A percentile compares a stretch with the other conserved stretches of the same genome.
Evolutionary conservation across 2,797 vertebrate genomes (phyloP).

Genomic region (Periparus ater): DNA sequence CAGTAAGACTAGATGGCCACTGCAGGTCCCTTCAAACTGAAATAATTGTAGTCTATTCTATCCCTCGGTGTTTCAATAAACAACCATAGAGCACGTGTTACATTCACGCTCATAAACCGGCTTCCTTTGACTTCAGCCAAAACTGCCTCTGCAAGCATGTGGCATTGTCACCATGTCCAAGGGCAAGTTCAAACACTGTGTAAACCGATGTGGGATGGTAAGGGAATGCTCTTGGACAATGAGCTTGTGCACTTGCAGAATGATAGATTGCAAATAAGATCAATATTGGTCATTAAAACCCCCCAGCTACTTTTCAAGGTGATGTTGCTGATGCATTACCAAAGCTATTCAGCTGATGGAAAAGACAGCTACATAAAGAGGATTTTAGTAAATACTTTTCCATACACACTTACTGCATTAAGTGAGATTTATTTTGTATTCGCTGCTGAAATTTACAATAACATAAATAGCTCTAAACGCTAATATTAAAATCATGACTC

Average conservation of each 20-base stretch:
- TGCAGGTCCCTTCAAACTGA: not conserved
- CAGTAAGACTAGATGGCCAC: not conserved
- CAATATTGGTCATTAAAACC: constrained; percentile 29
- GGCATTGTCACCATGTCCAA: not conserved
- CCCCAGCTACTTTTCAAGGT: not conserved
- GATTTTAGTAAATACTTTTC: constrained; percentile 54
- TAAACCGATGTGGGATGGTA: not conserved
- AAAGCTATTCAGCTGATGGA: constrained; percentile 19
- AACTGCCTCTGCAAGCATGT: not conserved
- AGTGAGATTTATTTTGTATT: constrained; percentile 47
- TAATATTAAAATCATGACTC: constrained; percentile 2
- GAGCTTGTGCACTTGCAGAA: not conserved
- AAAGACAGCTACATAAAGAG: constrained; percentile 24
- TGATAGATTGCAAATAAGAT: constrained; percentile 41
- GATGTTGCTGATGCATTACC: constrained; percentile 7
- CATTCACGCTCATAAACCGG: not conserved
- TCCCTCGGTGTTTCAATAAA: not conserved
- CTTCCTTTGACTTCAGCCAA: not conserved
- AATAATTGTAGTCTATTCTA: not conserved
- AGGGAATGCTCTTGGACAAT: not conserved
- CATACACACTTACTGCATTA: constrained; percentile 9
- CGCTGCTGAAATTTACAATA: constrained; percentile 9
- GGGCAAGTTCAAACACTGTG: not conserved
- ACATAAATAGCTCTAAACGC: constrained; percentile 19
- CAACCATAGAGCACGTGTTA: not conserved